phyloP scores from a whole-genome alignment of 1,140 invertebrate species.

The Megathymus violae region DNA sequence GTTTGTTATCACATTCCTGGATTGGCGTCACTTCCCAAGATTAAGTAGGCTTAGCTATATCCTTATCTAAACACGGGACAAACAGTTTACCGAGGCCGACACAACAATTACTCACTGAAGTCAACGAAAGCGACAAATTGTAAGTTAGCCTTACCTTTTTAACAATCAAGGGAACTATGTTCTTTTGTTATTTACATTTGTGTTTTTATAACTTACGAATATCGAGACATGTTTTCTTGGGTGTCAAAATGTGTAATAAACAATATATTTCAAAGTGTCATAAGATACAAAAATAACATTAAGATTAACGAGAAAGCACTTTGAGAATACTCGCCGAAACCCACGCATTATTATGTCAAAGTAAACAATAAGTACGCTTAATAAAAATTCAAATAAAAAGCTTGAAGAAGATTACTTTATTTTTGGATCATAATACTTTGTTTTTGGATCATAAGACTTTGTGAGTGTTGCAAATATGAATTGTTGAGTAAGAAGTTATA shows the following conservation, averaged over 20 bases:
- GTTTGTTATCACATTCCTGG: constrained; percentile 5
- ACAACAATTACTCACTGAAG: constrained; percentile 27
- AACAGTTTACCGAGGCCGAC: constrained; percentile 15
- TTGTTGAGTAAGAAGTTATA: too few relatives aligned
- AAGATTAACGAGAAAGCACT: constrained; percentile 8
- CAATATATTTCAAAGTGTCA: neutral
- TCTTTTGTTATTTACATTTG: neutral
- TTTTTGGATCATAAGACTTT: neutral
- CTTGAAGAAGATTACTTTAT: neutral
- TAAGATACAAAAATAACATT: constrained; percentile 1
- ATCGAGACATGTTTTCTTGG: too few relatives aligned
- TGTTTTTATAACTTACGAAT: neutral
- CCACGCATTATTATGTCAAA: neutral
- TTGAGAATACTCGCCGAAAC: neutral
- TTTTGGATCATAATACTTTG: too few relatives aligned
- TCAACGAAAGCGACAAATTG: constrained; percentile 25
- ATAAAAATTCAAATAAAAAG: constrained; percentile 21
- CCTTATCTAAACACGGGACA: constrained; percentile 32
- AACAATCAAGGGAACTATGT: constrained; percentile 3
- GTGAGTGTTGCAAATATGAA: too few relatives aligned
- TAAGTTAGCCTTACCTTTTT: constrained; percentile 7
- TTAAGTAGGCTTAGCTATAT: constrained; percentile 17
- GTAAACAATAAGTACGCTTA: neutral
- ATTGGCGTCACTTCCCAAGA: constrained; percentile 18
- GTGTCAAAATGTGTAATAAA: neutral